A percentile compares a stretch with the other conserved stretches of the same genome.
Evolutionary conservation across 92 coral and sea anemone species (phyloP).

Genomic region (Desmophyllum pertusum): DNA sequence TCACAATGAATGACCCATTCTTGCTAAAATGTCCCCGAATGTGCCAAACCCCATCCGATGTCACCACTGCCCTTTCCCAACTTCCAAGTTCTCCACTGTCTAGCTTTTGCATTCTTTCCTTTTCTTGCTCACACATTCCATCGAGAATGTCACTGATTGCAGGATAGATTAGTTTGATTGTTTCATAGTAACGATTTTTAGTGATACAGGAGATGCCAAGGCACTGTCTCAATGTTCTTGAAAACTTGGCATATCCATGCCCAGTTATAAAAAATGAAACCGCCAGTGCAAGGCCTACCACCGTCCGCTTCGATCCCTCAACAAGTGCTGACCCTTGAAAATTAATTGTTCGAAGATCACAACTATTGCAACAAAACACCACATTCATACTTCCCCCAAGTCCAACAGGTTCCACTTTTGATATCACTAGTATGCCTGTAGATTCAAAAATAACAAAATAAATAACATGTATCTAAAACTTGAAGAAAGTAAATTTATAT

Average conservation of each 20-base stretch:
- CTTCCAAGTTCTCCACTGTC: slow-evolving; percentile 28
- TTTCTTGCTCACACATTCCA: no score
- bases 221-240: slow-evolving; percentile 46
- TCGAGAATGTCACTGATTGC: slow-evolving; percentile 39
- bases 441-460: neutral
- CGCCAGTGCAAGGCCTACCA: slow-evolving; percentile 61
- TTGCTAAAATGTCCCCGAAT: no score
- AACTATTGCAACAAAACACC: slow-evolving; percentile 29
- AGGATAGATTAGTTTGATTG: slow-evolving; percentile 34
- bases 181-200: slow-evolving; percentile 35
- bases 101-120: slow-evolving; percentile 24
- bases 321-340: slow-evolving; percentile 48
- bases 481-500: no score
- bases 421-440: slow-evolving; percentile 44
- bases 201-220: slow-evolving; percentile 38
- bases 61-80: slow-evolving; percentile 51
- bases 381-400: slow-evolving; percentile 45
- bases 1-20: no score
- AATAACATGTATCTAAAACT: no score
- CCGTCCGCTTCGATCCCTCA: slow-evolving; percentile 55
- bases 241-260: slow-evolving; percentile 49
- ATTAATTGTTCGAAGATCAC: slow-evolving; percentile 20
- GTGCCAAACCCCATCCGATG: slow-evolving; percentile 67
- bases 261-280: slow-evolving; percentile 63
- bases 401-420: slow-evolving; percentile 40